Evolutionary conservation across 2,888 invertebrate genomes (phyloP), one percentile per base, ranked within the genome.

Genomic region (Lasius platythorax): DNA sequence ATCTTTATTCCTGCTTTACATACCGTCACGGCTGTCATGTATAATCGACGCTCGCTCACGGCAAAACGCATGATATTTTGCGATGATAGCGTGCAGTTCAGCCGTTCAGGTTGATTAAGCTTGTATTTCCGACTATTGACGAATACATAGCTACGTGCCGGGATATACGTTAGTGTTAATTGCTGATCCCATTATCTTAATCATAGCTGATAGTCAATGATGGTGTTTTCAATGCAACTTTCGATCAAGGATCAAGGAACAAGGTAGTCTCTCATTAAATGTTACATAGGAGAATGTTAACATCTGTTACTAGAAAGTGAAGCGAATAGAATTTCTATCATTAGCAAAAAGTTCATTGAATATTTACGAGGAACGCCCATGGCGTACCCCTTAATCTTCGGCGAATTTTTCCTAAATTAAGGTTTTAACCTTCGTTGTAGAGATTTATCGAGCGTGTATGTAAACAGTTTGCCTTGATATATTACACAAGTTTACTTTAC

Each of bases 261-360:
- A 79, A 79, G 33, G 23, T 53, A 46, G 58, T 61, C 33, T 8
- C 23, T 46, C 18, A 70, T 79, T 79, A 70, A 79, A 5, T n/a
- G 40, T 76, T 76, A 58, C 28, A 33, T 11, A 46, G 33, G 1
- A 33, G 43, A 61, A 58, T 33, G 46, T 72, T 61, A 37, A 33
- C 9, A 43, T 72, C 70, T 63, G 15, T 72, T 68, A 46, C 43
- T 70, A 70, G 72, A 79, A 70, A 79, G 58, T 61, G 33, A 79
- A 72, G n/a, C 33, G 18, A 23, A 15, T 9, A 18, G 30, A 79
- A 72, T 70, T 79, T 46, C 58, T 33, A 70, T 23, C 15, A 11
- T 70, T 46, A 23, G 43, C n/a, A 11, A 30, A 43, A 67, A 18
- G 40, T 70, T 79, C 78, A 23, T 43, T 58, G 33, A 70, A 79